These are phyloP conservation scores for Onthophagus sagittarius DNA, from an alignment of 2,888 invertebrate species.

Conservation along the genomic window DNA sequence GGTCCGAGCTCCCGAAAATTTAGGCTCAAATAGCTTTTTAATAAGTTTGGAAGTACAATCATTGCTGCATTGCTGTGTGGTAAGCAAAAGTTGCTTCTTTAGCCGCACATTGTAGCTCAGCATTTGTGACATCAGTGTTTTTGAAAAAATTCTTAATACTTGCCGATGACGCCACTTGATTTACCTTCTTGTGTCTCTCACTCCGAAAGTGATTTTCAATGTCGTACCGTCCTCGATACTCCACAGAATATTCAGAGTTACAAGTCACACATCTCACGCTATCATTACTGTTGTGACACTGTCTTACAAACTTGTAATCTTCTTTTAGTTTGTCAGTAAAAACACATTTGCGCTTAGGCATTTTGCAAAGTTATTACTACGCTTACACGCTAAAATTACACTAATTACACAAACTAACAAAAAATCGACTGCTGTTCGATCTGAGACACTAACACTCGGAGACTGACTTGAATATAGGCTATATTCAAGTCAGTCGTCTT, in stretches of 20 bases:
- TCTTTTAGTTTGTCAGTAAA: no score
- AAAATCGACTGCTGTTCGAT: neutral
- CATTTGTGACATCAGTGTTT: neutral
- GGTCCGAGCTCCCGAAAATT: neutral
- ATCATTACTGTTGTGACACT: neutral
- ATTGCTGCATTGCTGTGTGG: neutral
- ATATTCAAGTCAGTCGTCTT: no score
- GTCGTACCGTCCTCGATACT: no score
- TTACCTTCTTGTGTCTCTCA: neutral
- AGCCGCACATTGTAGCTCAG: neutral
- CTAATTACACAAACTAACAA: neutral
- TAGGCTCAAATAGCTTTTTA: neutral
- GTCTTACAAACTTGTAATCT: neutral
- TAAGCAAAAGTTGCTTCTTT: slow-evolving; percentile 1
- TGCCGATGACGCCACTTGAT: no score
- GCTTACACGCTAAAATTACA: neutral
- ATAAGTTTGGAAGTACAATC: neutral
- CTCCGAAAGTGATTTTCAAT: neutral
- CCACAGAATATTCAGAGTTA: neutral
- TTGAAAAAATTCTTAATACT: neutral
- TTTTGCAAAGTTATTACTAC: neutral
- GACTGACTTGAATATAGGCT: neutral
- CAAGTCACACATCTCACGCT: neutral
- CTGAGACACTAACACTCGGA: neutral
- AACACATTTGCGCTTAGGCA: no score